Evolutionary conservation across 2,888 invertebrate genomes (phyloP), one percentile per base, ranked within the genome.

Genomic region (Cyclophora punctaria): DNA sequence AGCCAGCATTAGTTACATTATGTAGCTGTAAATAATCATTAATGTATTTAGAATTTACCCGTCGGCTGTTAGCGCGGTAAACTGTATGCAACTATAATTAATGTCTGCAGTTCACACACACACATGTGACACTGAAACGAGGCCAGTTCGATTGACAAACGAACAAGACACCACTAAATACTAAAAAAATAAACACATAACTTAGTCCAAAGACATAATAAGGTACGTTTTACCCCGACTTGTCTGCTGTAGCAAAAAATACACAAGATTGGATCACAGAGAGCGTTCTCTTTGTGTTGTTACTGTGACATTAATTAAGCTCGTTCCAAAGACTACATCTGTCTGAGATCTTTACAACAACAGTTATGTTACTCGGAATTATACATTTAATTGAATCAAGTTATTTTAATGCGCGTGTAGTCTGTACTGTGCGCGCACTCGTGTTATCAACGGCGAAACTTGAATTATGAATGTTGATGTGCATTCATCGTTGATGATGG

Each of bases 61-160:
- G 45, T 57, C 50, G 42, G 55, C 42, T 56, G 44, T 50, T 55
- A 55, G 49, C 48, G 50, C 48, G 53, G 60, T 59, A 57, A 62
- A 59, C 57, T 48, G 51, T 55, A 53, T 48, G 50, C 52, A 59
- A 57, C 53, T 56, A 62, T 59, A 50, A 46, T 50, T 52, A 47
- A 56, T 51, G 45, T 48, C 46, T 48, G 48, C 51, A 43, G 51
- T 47, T 49, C 50, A 53, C 49, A 53, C 51, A 53, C 51, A 51
- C 55, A 52, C 56, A 48, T 54, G 52, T 56, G 35, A 48, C 46
- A 43, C 45, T 45, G 50, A 60, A 69, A 66, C 51, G 63, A 59
- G 69, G 67, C 58, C 66, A 60, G 49, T 53, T 48, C 63, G 64
- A 69, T 67, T 69, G 70, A 67, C 64, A 66, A 63, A 62, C 63